These are phyloP conservation scores for Diplolepis rosae DNA, from an alignment of 2,888 invertebrate species.

Conservation along the genomic window DNA sequence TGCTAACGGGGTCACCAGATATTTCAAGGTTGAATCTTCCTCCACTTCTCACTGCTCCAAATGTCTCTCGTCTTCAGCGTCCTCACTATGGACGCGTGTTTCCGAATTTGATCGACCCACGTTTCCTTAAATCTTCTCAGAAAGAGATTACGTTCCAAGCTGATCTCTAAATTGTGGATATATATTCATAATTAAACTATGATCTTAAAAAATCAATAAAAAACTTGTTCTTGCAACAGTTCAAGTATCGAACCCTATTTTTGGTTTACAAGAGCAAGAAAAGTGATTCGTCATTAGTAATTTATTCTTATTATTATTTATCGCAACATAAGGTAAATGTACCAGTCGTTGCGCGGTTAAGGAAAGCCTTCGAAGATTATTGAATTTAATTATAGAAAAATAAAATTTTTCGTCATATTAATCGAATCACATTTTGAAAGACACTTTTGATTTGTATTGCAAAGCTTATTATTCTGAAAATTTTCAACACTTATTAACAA, in stretches of 20 bases:
- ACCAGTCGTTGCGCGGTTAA: too few relatives aligned
- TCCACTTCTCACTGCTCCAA: constrained; percentile 24
- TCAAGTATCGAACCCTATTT: background rate
- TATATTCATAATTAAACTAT: background rate
- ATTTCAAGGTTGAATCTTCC: constrained; percentile 31
- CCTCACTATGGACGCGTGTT: background rate
- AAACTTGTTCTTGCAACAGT: background rate
- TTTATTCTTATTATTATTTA: too few relatives aligned
- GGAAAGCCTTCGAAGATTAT: too few relatives aligned
- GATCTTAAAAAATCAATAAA: background rate
- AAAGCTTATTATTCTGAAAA: too few relatives aligned
- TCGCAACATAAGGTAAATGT: too few relatives aligned
- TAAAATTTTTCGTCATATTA: too few relatives aligned
- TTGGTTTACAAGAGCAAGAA: too few relatives aligned
- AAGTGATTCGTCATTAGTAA: too few relatives aligned
- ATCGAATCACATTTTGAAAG: too few relatives aligned
- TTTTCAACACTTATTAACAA: too few relatives aligned
- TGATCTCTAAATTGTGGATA: constrained; percentile 4
- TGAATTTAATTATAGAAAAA: too few relatives aligned
- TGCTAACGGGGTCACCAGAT: constrained; percentile 10
- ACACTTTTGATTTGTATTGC: too few relatives aligned
- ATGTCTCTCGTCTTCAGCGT: background rate
- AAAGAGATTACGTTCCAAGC: background rate
- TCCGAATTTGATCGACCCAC: constrained; percentile 1
- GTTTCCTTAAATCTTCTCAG: constrained; percentile 11